These are phyloP conservation scores for Nymphalis polychloros DNA, from an alignment of 2,888 invertebrate species.

Conservation along the genomic window DNA sequence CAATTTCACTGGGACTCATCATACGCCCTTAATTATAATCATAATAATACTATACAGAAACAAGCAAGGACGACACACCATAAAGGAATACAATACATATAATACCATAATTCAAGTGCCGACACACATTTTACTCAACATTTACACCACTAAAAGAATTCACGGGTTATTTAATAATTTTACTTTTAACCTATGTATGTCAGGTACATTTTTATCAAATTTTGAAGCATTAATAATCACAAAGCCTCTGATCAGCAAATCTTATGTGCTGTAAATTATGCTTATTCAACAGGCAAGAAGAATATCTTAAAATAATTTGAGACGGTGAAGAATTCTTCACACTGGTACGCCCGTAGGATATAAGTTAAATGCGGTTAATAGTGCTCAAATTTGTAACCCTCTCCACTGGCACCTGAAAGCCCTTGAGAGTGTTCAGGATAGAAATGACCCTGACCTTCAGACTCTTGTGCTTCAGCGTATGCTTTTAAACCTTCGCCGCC, in stretches of 20 bases:
- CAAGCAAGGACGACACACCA: slow-evolving; percentile 39
- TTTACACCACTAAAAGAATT: slow-evolving; percentile 52
- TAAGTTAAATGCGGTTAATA: slow-evolving; percentile 60
- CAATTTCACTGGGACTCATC: slow-evolving; percentile 74
- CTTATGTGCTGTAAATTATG: slow-evolving; percentile 45
- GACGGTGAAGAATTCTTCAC: slow-evolving; percentile 50
- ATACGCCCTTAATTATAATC: slow-evolving; percentile 53
- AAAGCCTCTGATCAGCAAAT: slow-evolving; percentile 50
- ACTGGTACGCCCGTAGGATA: slow-evolving; percentile 48
- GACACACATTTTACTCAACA: slow-evolving; percentile 42
- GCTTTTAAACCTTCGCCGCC: slow-evolving; percentile 66
- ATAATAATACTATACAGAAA: slow-evolving; percentile 47
- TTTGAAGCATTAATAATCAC: slow-evolving; percentile 49
- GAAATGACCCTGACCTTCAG: slow-evolving; percentile 62
- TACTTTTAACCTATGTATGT: slow-evolving; percentile 57
- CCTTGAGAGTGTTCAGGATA: slow-evolving; percentile 59
- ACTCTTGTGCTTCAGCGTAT: slow-evolving; percentile 60
- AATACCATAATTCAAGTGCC: slow-evolving; percentile 45
- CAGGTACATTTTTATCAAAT: slow-evolving; percentile 67
- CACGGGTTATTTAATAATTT: slow-evolving; percentile 54
- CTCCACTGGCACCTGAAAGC: slow-evolving; percentile 60
- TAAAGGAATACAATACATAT: slow-evolving; percentile 36
- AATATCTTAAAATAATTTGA: slow-evolving; percentile 55
- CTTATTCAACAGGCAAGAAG: slow-evolving; percentile 64
- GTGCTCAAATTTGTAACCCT: slow-evolving; percentile 69